Percentiles rank a stretch among this genome's conserved stretches.
Evolutionary conservation across 2,888 invertebrate genomes (phyloP).

Genomic region (Lochmaea capreae): DNA sequence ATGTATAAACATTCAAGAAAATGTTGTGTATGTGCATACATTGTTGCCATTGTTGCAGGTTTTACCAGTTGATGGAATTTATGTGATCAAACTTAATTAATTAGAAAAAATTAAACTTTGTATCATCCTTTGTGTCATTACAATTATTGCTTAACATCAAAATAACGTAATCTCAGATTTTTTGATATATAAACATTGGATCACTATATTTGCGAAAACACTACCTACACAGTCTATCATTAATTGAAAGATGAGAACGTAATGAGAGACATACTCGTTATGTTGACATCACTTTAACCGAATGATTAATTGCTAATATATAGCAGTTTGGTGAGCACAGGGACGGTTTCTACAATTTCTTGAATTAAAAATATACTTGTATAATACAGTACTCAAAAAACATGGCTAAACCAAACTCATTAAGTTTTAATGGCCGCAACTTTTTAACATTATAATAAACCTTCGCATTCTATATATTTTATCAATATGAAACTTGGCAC

Average conservation of each 20-base stretch:
- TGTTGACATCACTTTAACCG: constrained; percentile 54
- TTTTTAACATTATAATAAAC: too few species aligned
- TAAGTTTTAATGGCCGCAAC: too few species aligned
- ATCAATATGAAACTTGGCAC: too few species aligned
- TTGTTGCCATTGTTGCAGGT: too few species aligned
- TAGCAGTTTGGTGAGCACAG: constrained; percentile 43
- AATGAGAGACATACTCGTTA: constrained; percentile 54
- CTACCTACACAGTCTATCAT: constrained; percentile 51
- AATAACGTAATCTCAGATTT: neutral
- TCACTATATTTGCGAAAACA: constrained; percentile 7
- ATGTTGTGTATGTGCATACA: too few species aligned
- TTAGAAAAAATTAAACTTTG: too few species aligned
- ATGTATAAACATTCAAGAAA: too few species aligned
- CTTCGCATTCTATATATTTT: too few species aligned
- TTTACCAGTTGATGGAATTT: too few species aligned
- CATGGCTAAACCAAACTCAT: neutral
- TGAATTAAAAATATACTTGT: neutral
- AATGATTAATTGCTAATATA: constrained; percentile 55
- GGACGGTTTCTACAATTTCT: neutral
- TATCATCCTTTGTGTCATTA: too few species aligned
- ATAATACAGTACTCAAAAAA: neutral
- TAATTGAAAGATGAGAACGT: constrained; percentile 57
- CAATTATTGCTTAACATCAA: neutral
- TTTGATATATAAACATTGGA: neutral
- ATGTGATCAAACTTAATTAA: too few species aligned